Conservation (phyloP, 2,888 invertebrate species). For the Drosophila recens region DNA sequence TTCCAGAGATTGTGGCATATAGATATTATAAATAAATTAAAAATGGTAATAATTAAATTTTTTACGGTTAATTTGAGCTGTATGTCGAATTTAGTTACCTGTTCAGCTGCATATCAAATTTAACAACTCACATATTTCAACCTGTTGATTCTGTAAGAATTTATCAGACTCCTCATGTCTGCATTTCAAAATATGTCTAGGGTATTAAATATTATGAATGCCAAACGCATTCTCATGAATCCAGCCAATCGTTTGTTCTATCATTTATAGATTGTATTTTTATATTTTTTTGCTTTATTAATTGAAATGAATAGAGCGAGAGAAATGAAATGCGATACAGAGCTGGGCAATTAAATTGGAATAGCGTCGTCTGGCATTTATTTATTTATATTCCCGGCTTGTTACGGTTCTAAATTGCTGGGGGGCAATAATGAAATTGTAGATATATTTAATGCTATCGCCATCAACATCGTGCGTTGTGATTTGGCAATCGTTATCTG, state of each 20-base stretch:
- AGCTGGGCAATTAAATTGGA: slow-evolving; percentile 39
- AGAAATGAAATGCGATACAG: slow-evolving; percentile 2
- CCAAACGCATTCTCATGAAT: slow-evolving; percentile 28
- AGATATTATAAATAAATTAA: neutral
- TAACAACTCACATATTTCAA: too few species aligned
- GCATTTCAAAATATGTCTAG: neutral
- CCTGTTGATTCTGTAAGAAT: too few species aligned
- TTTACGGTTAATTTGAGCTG: neutral
- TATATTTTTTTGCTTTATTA: slow-evolving; percentile 49
- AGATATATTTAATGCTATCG: neutral
- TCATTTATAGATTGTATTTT: slow-evolving; percentile 4
- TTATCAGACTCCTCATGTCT: neutral
- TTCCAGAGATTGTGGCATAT: neutral
- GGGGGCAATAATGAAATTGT: neutral
- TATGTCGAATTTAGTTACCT: neutral
- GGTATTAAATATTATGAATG: slow-evolving; percentile 33
- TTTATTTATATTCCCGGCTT: slow-evolving; percentile 24
- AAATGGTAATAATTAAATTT: neutral
- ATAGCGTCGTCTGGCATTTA: slow-evolving; percentile 49
- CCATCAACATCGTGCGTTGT: slow-evolving; percentile 11
- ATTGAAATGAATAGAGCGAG: slow-evolving; percentile 48
- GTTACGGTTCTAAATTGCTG: slow-evolving; percentile 6
- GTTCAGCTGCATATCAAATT: neutral
- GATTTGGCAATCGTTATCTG: slow-evolving; percentile 20
- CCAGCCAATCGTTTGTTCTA: slow-evolving; percentile 36